These are phyloP conservation scores for Ctenomys sociabilis DNA, from an alignment of 2,113 vertebrate species.

Conservation along the genomic window DNA sequence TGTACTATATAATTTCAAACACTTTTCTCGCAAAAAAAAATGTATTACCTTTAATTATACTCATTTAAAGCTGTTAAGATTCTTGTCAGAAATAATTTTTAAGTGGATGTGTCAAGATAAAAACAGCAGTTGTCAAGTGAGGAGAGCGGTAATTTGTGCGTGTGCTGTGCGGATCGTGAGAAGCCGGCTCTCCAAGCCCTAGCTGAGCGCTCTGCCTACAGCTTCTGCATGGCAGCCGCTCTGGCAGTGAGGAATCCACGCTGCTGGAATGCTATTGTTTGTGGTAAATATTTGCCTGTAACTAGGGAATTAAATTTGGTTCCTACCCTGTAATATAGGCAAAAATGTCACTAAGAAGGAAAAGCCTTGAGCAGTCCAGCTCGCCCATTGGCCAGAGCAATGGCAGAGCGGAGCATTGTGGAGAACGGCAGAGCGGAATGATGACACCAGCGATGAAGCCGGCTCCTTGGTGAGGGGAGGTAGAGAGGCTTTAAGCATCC, in stretches of 20 bases:
- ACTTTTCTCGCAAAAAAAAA: slow-evolving; percentile 74
- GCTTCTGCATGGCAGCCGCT: slow-evolving; percentile 41
- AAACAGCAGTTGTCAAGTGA: slow-evolving; percentile 77
- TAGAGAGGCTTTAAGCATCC: not conserved
- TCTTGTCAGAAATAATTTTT: slow-evolving; percentile 80
- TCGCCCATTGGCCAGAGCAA: slow-evolving; percentile 16
- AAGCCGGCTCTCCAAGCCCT: slow-evolving; percentile 53
- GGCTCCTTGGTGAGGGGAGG: slow-evolving; percentile 46
- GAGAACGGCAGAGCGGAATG: slow-evolving; percentile 63
- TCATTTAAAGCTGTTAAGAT: slow-evolving; percentile 78
- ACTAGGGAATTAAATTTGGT: slow-evolving; percentile 70
- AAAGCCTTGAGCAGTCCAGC: slow-evolving; percentile 66
- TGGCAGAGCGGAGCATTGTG: slow-evolving; percentile 57
- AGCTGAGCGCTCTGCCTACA: slow-evolving; percentile 46
- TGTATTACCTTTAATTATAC: slow-evolving; percentile 76
- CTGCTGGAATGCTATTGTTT: slow-evolving; percentile 72
- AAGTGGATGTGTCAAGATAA: slow-evolving; percentile 76
- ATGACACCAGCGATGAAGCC: slow-evolving; percentile 9
- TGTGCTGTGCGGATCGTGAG: slow-evolving; percentile 56
- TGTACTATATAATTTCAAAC: slow-evolving; percentile 73
- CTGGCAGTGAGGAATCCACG: slow-evolving; percentile 59
- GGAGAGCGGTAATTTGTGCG: slow-evolving; percentile 68
- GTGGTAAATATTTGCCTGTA: slow-evolving; percentile 78
- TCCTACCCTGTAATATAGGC: slow-evolving; percentile 70
- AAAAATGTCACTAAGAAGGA: slow-evolving; percentile 64